Evolutionary conservation across 2,888 invertebrate genomes (phyloP), one percentile per base, ranked within the genome.

Genomic region (Aelia acuminata): DNA sequence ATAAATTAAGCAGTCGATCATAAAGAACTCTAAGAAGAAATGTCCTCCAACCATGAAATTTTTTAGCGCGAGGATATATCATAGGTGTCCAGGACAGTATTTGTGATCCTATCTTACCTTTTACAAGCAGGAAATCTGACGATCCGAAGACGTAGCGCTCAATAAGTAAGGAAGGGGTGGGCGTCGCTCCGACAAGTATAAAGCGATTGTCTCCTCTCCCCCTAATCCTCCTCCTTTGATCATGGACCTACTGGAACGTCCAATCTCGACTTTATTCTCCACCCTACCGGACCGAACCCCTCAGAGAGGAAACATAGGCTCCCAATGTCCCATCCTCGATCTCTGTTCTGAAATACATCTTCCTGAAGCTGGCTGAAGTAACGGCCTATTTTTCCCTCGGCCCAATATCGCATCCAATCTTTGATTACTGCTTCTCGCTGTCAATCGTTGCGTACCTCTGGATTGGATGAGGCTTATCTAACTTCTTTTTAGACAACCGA

Each of bases 151-250:
- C n/a, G 11, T 57, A 3, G n/a, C 57, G 31, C 20, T 20, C 63
- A 31, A 3, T 0, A 63, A 26, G 15, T 63, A 31, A 63, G 63
- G 31, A 15, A 0, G 31, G 26, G 35, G 35, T 70, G 35, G 63
- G 31, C 63, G 18, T 4, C 18, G 18, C 31, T 35, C 35, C 31
- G 31, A 70, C 4, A 70, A 70, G 20, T 35, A 70, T 35, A 70
- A 20, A 35, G 31, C 26, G n/a, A 57, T 63, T 26, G 31, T 63
- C 35, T 4, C 35, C 7, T 4, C 7, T 4, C 18, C 20, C 26
- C 63, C 63, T 35, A 70, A 70, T 70, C 63, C 31, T 70, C 15
- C 18, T 70, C 35, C 31, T 70, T 70, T 70, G 63, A 35, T 70
- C 63, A 35, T 70, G 18, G 63, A 70, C 35, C 7, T 5, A 18